Percentiles rank a stretch among this genome's conserved stretches.
Conservation (phyloP, 1,140 invertebrate species). For the Drosophila subobscura region DNA sequence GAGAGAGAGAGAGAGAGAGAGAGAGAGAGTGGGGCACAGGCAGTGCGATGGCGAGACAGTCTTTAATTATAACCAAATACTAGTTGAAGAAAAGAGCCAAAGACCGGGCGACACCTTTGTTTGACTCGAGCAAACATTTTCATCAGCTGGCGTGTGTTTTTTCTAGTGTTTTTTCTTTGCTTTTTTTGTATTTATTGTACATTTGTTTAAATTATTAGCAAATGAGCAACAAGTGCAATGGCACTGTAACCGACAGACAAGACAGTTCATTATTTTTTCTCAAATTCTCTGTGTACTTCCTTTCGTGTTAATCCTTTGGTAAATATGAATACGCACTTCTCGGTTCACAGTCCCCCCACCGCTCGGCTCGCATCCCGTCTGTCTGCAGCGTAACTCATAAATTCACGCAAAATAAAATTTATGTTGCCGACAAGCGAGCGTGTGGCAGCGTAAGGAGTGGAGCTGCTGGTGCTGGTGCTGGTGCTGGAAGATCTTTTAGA, state of each 20-base stretch:
- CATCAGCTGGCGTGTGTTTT: conserved; percentile 6
- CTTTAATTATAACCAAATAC: conserved; percentile 77
- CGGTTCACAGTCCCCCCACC: no score
- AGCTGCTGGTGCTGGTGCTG: background rate
- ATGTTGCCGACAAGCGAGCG: conserved; percentile 34
- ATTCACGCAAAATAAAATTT: conserved; percentile 80
- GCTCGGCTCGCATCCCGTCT: conserved; percentile 3
- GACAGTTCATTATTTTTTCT: conserved; percentile 64
- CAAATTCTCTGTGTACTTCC: conserved; percentile 16
- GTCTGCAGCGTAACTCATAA: conserved; percentile 67
- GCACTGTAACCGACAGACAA: background rate
- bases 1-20: conserved; percentile 16
- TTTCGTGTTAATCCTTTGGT: conserved; percentile 62
- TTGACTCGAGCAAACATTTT: conserved; percentile 19
- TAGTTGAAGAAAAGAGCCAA: conserved; percentile 34
- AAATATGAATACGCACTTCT: conserved; percentile 43
- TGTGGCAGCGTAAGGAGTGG: conserved; percentile 4
- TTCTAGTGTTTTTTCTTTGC: background rate
- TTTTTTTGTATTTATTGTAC: conserved; percentile 58
- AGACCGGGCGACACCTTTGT: conserved; percentile 63
- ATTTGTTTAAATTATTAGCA: conserved; percentile 80
- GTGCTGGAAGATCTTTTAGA: conserved; percentile 34
- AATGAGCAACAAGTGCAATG: conserved; percentile 61
- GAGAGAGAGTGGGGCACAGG: conserved; percentile 8
- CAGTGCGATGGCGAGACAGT: conserved; percentile 25